Conservation (phyloP, 2,797 vertebrate genomes). For the Mico argentatus region DNA sequence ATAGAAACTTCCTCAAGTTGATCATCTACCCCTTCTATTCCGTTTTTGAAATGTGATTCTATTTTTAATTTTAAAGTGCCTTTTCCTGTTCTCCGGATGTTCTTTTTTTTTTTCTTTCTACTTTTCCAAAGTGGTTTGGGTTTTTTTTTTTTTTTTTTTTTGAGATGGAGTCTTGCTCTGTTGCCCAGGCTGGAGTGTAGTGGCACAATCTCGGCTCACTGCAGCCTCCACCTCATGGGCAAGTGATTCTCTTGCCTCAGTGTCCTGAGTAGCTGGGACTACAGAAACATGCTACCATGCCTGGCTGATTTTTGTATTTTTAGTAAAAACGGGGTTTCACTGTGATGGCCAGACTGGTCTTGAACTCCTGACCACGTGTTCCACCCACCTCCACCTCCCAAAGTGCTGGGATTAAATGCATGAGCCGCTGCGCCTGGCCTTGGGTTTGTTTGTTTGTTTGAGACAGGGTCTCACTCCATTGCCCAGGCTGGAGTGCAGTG, state of each 20-base stretch:
- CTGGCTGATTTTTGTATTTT: not conserved
- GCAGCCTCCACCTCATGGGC: not conserved
- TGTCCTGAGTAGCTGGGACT: not conserved
- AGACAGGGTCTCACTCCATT: not conserved
- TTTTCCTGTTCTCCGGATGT: not conserved
- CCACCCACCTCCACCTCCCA: too few species aligned
- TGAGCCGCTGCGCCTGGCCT: too few species aligned
- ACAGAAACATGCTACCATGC: not conserved
- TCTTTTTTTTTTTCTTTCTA: not conserved
- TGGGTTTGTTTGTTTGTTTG: too few species aligned
- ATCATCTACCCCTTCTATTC: not conserved
- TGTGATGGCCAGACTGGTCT: too few species aligned
- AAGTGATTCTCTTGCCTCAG: not conserved
- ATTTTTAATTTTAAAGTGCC: slow-evolving; percentile 22
- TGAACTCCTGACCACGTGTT: too few species aligned
- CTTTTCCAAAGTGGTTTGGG: not conserved
- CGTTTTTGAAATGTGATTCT: not conserved
- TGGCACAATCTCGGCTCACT: accelerated
- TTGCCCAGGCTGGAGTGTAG: not conserved
- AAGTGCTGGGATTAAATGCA: too few species aligned
- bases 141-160: not conserved
- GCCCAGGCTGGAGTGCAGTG: not conserved
- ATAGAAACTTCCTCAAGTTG: slow-evolving; percentile 16
- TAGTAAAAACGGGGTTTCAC: too few species aligned
- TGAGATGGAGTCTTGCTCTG: not conserved